phyloP scores from a whole-genome alignment of 2,888 invertebrate species.

The Therioaphis trifolii region DNA sequence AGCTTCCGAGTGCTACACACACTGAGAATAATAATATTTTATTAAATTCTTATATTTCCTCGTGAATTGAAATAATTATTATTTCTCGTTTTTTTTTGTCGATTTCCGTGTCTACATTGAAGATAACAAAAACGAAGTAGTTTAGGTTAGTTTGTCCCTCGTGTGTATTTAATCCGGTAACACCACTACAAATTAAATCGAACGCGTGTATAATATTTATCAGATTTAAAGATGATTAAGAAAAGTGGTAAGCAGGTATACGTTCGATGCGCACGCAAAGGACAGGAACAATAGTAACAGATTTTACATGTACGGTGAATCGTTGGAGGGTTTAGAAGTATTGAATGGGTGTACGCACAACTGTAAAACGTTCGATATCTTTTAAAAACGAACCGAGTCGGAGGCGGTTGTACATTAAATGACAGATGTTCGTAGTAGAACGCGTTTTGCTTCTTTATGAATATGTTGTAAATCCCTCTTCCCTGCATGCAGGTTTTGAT shows the following conservation, averaged over 20 bases:
- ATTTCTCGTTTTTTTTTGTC: too few species aligned
- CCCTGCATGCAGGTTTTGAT: constrained; percentile 30
- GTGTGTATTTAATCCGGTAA: too few species aligned
- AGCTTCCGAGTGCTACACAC: not conserved
- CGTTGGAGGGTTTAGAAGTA: not conserved
- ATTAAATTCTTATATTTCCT: too few species aligned
- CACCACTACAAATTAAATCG: too few species aligned
- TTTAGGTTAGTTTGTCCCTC: too few species aligned
- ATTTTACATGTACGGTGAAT: too few species aligned
- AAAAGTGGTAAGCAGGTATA: not conserved
- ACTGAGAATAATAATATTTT: too few species aligned
- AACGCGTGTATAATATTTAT: constrained; percentile 20
- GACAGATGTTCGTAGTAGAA: constrained; percentile 57
- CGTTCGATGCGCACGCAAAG: not conserved
- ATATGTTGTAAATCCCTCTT: constrained; percentile 4
- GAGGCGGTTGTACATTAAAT: constrained; percentile 12
- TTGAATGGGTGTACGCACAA: not conserved
- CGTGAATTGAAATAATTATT: not conserved
- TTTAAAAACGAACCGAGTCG: constrained; percentile 30
- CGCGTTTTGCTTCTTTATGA: constrained; percentile 55
- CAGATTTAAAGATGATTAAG: constrained; percentile 39
- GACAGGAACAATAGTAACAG: not conserved
- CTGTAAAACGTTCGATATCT: constrained; percentile 25
- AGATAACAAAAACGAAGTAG: too few species aligned
- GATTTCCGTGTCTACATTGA: too few species aligned